Percentiles rank a stretch among this genome's conserved stretches.
These are phyloP conservation scores for Drosophila neocordata DNA, from an alignment of 1,140 invertebrate species.

Conservation along the genomic window DNA sequence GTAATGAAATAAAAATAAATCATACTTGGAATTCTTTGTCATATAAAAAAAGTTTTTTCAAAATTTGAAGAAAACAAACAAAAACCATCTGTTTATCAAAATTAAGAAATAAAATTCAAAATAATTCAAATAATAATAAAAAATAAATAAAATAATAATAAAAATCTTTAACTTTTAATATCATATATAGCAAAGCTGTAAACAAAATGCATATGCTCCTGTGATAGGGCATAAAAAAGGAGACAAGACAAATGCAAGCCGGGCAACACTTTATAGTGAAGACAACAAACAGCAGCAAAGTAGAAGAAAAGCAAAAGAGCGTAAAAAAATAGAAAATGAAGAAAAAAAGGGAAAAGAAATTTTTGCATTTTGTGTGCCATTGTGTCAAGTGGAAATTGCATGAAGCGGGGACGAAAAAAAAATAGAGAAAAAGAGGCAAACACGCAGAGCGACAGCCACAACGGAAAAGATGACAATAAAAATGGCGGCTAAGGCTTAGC, in stretches of 20 bases:
- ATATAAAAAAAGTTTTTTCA: too few relatives aligned
- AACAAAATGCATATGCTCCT: not conserved
- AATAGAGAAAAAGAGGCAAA: slow-evolving; percentile 66
- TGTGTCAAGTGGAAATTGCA: slow-evolving; percentile 79
- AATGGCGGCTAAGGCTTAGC: slow-evolving; percentile 57
- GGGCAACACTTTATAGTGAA: slow-evolving; percentile 1
- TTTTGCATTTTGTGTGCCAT: slow-evolving; percentile 80
- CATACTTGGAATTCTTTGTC: too few relatives aligned
- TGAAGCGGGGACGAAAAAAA: slow-evolving; percentile 43
- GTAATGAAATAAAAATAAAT: too few relatives aligned
- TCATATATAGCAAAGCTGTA: too few relatives aligned
- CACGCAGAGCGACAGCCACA: slow-evolving; percentile 52
- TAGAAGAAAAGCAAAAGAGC: not conserved
- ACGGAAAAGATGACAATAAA: slow-evolving; percentile 75
- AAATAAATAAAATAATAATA: too few relatives aligned
- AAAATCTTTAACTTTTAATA: too few relatives aligned
- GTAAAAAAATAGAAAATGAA: not conserved
- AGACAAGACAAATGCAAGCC: slow-evolving; percentile 21
- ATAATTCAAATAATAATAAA: too few relatives aligned
- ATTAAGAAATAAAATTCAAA: too few relatives aligned
- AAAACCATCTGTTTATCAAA: too few relatives aligned
- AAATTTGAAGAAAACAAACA: too few relatives aligned
- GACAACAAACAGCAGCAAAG: slow-evolving; percentile 6
- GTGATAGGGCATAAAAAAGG: not conserved
- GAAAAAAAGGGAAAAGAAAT: slow-evolving; percentile 34